These are phyloP conservation scores for Mastomys coucha DNA, from an alignment of 2,113 vertebrate species.

Conservation along the genomic window DNA sequence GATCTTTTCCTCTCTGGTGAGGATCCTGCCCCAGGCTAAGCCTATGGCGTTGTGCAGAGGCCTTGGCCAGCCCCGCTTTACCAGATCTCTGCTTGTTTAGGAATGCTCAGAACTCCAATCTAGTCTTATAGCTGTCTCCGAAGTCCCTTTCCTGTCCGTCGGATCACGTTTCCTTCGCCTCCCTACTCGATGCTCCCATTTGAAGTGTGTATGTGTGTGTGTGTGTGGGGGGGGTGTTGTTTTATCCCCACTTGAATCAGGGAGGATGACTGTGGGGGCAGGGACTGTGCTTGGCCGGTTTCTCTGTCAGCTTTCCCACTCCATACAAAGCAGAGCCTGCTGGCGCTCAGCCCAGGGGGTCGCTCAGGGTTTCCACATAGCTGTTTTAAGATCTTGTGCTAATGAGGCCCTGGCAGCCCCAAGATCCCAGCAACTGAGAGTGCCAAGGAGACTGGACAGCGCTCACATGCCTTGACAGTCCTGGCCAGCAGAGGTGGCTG, in stretches of 20 bases:
- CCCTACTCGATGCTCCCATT: neutral
- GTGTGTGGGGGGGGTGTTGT: neutral
- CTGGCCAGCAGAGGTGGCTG: neutral
- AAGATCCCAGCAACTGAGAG: neutral
- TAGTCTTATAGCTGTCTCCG: neutral
- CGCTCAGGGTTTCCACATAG: slow-evolving; percentile 18
- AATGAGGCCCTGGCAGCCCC: slow-evolving; percentile 61
- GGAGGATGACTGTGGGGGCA: rapidly evolving
- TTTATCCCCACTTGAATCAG: neutral
- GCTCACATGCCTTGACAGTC: neutral
- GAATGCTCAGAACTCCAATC: neutral
- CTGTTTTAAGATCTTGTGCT: slow-evolving; percentile 56
- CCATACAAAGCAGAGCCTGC: neutral
- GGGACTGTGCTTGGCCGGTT: neutral
- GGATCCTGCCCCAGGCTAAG: neutral
- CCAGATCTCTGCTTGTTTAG: neutral
- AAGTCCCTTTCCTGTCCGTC: neutral
- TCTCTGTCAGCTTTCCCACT: slow-evolving; percentile 1
- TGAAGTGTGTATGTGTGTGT: neutral
- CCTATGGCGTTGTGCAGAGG: neutral
- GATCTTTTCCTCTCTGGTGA: neutral
- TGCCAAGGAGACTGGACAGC: neutral
- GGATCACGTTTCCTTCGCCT: neutral
- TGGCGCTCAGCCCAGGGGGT: slow-evolving; percentile 33
- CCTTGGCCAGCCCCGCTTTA: neutral